Conservation (phyloP, 2,888 invertebrate genomes). For the Hedya salicella region DNA sequence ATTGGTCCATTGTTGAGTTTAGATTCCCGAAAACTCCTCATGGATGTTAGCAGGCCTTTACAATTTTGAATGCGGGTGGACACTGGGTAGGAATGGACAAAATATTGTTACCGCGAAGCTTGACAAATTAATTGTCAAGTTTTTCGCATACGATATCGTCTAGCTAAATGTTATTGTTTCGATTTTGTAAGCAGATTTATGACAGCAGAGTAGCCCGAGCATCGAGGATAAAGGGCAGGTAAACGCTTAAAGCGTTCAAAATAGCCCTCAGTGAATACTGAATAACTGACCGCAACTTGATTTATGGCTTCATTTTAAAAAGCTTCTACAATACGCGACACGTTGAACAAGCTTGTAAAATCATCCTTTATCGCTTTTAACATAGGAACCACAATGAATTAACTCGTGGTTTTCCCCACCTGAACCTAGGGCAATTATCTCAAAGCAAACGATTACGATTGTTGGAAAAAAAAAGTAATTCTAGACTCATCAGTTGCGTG, state of each 20-base stretch:
- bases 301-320: conserved; percentile 38
- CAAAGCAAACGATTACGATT: conserved; percentile 37
- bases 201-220: conserved; percentile 5
- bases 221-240: conserved; percentile 16
- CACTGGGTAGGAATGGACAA: conserved; percentile 64
- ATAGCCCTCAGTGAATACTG: conserved; percentile 19
- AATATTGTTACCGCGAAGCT: conserved; percentile 79
- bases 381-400: conserved; percentile 13
- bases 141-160: conserved; percentile 42
- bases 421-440: conserved; percentile 34
- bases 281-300: conserved; percentile 39
- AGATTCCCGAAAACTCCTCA: conserved; percentile 73
- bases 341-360: not conserved
- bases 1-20: conserved; percentile 70
- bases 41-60: conserved; percentile 66
- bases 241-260: conserved; percentile 28
- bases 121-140: conserved; percentile 70
- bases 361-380: not conserved
- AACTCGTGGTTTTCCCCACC: conserved; percentile 17
- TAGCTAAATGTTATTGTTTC: conserved; percentile 24
- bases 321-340: conserved; percentile 35
- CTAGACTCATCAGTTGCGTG: conserved; percentile 38
- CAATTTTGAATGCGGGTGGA: conserved; percentile 63
- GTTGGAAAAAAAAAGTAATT: conserved; percentile 39
- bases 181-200: conserved; percentile 26